Base-by-base conservation (phyloP, 92 coral and sea anemone genomes). In the Hydrozoanthus gracilis region DNA sequence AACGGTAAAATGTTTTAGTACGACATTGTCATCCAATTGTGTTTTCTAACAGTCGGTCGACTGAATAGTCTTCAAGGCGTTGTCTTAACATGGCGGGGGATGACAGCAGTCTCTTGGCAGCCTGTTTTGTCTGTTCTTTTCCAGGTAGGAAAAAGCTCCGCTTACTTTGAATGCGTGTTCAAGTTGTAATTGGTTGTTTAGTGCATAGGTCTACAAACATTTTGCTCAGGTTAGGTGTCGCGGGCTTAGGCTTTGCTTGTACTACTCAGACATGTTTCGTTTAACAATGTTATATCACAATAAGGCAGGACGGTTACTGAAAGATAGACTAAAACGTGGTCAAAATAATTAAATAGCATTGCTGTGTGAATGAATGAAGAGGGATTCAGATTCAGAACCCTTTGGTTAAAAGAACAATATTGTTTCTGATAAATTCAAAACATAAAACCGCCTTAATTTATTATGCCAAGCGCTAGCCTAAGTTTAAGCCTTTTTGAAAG, bases 91-190 rank as follows among this genome's bases (percentile, higher is more conserved):
- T 80, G 85, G 85, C 73, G 8, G 85, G 61, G 9, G 70, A 45
- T 20, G 71, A 80, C 3, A 58, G 17, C 4, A 74, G 73, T 0
- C 46, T 80, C 15, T 62, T 80, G 15, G 75, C 85, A 5, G 85
- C 85, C 13, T 80, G 85, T 20, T 80, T 80, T 20, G 50, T 80
- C 75, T 80, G 75, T 44, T 80, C 85, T 49, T 18, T 80, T 47
- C 85, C 85, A 64, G 85, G 85, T 80, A 49, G 9, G 61, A 9
- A 10, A 27, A 27, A 27, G 39, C 39, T 27, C 39, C 39, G 0
- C n/a, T 49, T 18, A 10, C 5, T 9, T 54, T 20, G 12, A 8
- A 4, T 15, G 17, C 13, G 9, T 35, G 51, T 78, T 60, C 52
- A 18, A 45, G 7, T 56, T 78, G 39, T n/a, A 55, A 3, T 44